phyloP scores from a whole-genome alignment of 2,113 vertebrate species.

The Galbula dea region DNA sequence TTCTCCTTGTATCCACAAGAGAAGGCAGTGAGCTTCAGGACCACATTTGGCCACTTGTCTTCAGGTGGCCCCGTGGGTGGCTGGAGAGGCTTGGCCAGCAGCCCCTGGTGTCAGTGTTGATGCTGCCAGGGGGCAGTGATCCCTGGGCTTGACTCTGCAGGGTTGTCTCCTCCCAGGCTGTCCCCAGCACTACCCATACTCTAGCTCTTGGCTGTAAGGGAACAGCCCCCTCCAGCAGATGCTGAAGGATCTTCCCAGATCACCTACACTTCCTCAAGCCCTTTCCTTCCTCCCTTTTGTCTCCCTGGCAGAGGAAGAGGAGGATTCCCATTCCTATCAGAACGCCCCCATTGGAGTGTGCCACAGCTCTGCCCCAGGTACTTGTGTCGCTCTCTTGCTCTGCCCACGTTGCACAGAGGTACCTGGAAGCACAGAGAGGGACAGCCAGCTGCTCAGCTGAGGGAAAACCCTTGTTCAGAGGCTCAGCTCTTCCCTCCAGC shows the following conservation, averaged over 20 bases:
- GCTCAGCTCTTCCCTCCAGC: neutral
- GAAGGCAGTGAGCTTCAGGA: neutral
- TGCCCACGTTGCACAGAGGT: rapidly evolving
- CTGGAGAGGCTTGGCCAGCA: rapidly evolving
- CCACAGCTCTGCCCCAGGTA: neutral
- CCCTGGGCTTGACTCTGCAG: rapidly evolving
- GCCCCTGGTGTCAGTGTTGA: rapidly evolving
- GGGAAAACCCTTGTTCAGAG: neutral
- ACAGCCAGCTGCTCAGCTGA: rapidly evolving
- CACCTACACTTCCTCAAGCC: neutral
- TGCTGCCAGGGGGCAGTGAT: neutral
- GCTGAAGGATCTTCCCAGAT: neutral
- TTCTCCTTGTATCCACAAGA: neutral
- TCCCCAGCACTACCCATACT: rapidly evolving
- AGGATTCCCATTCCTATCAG: slow-evolving; percentile 68
- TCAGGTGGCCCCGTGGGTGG: rapidly evolving
- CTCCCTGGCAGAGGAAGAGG: slow-evolving; percentile 37
- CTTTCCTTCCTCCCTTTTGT: neutral
- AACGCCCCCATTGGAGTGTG: slow-evolving; percentile 46
- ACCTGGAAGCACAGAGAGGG: neutral
- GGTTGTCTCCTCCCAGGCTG: neutral
- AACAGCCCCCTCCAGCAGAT: neutral
- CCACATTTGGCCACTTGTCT: neutral
- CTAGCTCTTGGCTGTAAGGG: neutral
- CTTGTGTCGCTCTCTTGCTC: neutral